Percentiles rank a stretch among this genome's conserved stretches.
Evolutionary conservation across 2,113 vertebrate species (phyloP).

Genomic region (Sturnira hondurensis): DNA sequence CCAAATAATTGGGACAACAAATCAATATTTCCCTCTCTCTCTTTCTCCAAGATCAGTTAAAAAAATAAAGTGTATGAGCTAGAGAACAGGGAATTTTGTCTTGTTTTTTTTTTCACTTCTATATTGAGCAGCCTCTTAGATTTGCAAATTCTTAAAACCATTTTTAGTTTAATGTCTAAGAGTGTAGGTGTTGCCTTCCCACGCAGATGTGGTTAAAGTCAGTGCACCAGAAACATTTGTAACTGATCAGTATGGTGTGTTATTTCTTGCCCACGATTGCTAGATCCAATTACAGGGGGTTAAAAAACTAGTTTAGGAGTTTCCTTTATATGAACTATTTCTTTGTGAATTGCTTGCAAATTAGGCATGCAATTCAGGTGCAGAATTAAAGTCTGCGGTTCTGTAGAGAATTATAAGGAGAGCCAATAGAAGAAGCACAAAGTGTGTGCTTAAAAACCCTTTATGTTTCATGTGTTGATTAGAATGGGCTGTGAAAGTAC

Average conservation of each 20-base stretch:
- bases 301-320: neutral
- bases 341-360: conserved; percentile 52
- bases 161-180: conserved; percentile 54
- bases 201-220: conserved; percentile 55
- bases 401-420: neutral
- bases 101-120: neutral
- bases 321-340: conserved; percentile 45
- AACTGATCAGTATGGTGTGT: conserved; percentile 57
- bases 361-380: conserved; percentile 41
- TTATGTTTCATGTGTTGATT: neutral
- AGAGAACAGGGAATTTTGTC: neutral
- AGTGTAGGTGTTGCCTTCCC: conserved; percentile 52
- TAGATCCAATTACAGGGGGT: conserved; percentile 55
- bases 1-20: too few species aligned
- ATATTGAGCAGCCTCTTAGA: neutral
- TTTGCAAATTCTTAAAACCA: conserved; percentile 33
- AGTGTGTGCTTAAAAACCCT: neutral
- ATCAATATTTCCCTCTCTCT: too few species aligned
- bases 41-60: too few species aligned
- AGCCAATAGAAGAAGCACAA: neutral
- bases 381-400: neutral
- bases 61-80: neutral
- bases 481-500: neutral
- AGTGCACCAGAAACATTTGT: conserved; percentile 66
- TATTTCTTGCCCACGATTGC: conserved; percentile 67